Base-by-base conservation (phyloP, 2,113 vertebrate genomes). In the Sardina pilchardus region DNA sequence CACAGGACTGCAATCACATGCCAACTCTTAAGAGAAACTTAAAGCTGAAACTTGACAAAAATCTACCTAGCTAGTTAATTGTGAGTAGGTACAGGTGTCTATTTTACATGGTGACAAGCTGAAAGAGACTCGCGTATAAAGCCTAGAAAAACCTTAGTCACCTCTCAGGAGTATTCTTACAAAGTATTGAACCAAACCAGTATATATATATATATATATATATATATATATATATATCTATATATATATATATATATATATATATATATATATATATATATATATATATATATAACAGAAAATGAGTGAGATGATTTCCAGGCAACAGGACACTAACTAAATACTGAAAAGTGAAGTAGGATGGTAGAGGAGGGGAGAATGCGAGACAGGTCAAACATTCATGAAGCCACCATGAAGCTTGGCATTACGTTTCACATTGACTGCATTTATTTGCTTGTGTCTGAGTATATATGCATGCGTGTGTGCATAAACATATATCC, bases 1-100 rank as follows among this genome's bases (percentile, higher is more conserved):
- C 14, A 88, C 36, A 86, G 44, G 86, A 88, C 45, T 87, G 75
- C 84, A 85, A 48, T 81, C 14, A 82, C 50, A 81, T 85, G 83
- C 85, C 82, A 84, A 63, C 85, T 36, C 47, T 82, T 34, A 86
- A 71, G 17, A 71, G 19, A 87, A 53, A 39, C 8, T 78, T 47
- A 59, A 16, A 53, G 80, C 48, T 47, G 71, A 78, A 67, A 67
- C 63, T 67, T 78, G 30, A 78, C 30, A 78, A 75, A 75, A 78
- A 78, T 26, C n/a, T 30, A 67, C 8, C 63, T 17, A 34, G 9
- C 12, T 34, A 71, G 71, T 78, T 78, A 34, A 78, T 39, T 78
- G 71, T 78, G 26, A 39, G 10, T 30, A 78, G 71, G 71, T 12
- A 36, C 26, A 36, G 12, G 34, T 78, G 71, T 78, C 30, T 78